Percentiles rank a stretch among this genome's conserved stretches.
phyloP scores from a whole-genome alignment of 2,113 vertebrate species.

The Rhinolophus ferrumequinum region DNA sequence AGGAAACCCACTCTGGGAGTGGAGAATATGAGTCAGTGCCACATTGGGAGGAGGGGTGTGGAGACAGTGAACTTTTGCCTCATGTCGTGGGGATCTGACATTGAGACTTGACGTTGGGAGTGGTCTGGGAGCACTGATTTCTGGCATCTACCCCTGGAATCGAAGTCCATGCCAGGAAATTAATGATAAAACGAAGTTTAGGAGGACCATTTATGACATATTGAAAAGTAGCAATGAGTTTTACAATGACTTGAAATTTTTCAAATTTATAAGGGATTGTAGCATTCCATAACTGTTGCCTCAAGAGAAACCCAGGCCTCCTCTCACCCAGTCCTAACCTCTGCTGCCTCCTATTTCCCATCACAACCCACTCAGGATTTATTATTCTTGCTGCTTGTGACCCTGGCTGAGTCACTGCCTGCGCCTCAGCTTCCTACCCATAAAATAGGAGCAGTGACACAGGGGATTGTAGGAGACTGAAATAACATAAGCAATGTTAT shows the following conservation, averaged over 20 bases:
- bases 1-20: slow-evolving; percentile 62
- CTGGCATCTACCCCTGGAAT: neutral
- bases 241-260: neutral
- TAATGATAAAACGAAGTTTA: neutral
- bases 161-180: neutral
- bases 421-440: neutral
- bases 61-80: neutral
- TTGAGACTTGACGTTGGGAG: no score
- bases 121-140: neutral
- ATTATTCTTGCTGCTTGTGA: neutral
- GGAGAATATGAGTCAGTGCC: slow-evolving; percentile 16
- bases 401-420: neutral
- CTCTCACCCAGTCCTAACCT: neutral
- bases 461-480: neutral
- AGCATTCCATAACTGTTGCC: neutral
- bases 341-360: neutral
- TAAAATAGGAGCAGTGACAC: neutral
- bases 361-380: neutral
- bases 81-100: no score
- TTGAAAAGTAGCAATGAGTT: neutral
- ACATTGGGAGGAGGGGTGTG: neutral
- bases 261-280: neutral
- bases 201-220: neutral
- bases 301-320: neutral
- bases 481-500: neutral